Evolutionary conservation across 2,113 vertebrate genomes (phyloP).

Genomic region (Corvus moneduloides): DNA sequence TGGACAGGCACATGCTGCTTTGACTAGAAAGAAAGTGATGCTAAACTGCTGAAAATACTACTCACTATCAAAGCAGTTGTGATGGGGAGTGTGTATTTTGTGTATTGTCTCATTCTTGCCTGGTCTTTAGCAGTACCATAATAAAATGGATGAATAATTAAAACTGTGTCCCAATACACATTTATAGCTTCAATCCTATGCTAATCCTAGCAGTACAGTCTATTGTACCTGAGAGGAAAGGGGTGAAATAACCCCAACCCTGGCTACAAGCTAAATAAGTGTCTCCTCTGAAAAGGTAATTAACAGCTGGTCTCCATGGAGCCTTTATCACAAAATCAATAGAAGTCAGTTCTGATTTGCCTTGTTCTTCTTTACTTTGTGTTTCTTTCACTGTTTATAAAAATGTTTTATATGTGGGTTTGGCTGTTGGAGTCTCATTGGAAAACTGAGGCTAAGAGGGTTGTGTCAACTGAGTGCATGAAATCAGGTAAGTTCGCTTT

Average conservation of each 20-base stretch:
- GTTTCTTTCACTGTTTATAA: slow-evolving; percentile 12
- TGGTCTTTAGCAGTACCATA: background rate
- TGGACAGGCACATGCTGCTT: background rate
- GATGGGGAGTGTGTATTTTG: background rate
- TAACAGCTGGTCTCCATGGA: slow-evolving; percentile 44
- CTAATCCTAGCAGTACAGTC: background rate
- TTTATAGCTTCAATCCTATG: background rate
- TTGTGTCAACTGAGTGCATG: background rate
- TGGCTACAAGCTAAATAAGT: background rate
- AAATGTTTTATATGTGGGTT: slow-evolving; percentile 4
- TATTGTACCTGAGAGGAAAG: background rate
- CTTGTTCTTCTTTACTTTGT: slow-evolving; percentile 1
- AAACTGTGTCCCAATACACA: background rate
- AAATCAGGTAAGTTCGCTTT: background rate
- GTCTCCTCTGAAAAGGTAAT: slow-evolving; percentile 36
- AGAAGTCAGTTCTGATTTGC: slow-evolving; percentile 26
- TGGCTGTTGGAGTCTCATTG: background rate
- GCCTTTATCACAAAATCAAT: slow-evolving; percentile 59
- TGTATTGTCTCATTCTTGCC: background rate
- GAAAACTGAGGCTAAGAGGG: background rate
- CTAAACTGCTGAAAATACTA: background rate
- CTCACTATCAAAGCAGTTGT: background rate
- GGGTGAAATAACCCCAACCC: background rate
- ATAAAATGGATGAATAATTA: slow-evolving; percentile 9
- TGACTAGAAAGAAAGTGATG: background rate